Base-by-base conservation (phyloP, 1,140 invertebrate genomes). In the Penaeus indicus region DNA sequence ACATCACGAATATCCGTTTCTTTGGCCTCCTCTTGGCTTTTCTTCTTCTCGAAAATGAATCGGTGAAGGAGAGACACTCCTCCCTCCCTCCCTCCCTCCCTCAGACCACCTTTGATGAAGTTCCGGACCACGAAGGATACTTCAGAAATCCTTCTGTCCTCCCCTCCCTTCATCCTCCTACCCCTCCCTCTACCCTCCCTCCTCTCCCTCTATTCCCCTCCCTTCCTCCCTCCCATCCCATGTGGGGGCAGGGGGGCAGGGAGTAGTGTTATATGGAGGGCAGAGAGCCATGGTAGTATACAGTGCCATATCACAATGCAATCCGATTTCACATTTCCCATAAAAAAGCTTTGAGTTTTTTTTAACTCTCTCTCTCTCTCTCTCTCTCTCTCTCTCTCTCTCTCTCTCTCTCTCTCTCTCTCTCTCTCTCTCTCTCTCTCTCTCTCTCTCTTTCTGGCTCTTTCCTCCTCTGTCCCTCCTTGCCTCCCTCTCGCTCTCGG, bases 271-370 rank as follows among this genome's bases (percentile, higher is more conserved):
- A 13, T 11, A 54, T 54, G 54, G 54, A 54, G 54, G 10, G 1
- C 2, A 13, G 54, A 13, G 54, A 54, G 54, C 54, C 54, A 54
- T 54, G 84, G 27, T 60, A 62, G 11, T 27, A 79, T 25, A 85
- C 85, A 86, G 77, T 79, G 85, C 60, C 77, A 62, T 1, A 77
- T 72, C 85, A 86, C 85, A 64, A 21, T 62, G 13, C 62, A 32
- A 80, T 38, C 85, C 19, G 60, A 80, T 67, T 72, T 64, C 85
- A 86, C 47, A 86, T 80, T 86, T 77, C 60, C 19, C 18, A 47
- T 79, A 86, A 80, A 79, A 86, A 64, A 5, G 54, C 18, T 42
- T 42, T 21, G 7, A 1, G 62, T 21, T 69, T 64, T 32, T 8
- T n/a, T 69, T 32, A 25, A 27, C 38, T 61, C 22, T 83, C 63